A percentile compares a stretch with the other conserved stretches of the same genome.
Conservation (phyloP, 2,888 invertebrate genomes). For the Xanthia togata region DNA sequence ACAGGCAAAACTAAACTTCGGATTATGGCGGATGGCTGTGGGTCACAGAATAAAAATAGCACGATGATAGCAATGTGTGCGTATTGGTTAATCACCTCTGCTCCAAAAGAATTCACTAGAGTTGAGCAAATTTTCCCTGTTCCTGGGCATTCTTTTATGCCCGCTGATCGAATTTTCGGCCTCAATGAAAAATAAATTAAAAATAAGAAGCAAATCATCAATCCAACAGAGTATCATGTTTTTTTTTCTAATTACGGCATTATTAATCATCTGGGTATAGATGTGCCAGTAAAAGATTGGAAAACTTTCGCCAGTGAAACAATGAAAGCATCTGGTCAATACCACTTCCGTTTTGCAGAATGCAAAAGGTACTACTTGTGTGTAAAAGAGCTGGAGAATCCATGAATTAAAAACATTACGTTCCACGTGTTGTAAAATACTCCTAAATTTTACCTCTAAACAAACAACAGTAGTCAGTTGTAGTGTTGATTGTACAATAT, state of each 20-base stretch:
- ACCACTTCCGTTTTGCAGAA: conserved; percentile 17
- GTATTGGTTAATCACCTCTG: conserved; percentile 8
- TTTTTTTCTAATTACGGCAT: too few relatives aligned
- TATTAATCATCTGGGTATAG: too few relatives aligned
- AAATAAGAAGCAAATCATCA: conserved; percentile 9
- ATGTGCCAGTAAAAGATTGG: conserved; percentile 18
- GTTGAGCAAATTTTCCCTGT: conserved; percentile 4
- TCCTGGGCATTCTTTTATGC: conserved; percentile 17
- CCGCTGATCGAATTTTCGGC: conserved; percentile 17
- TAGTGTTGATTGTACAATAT: background rate
- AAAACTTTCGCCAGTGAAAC: conserved; percentile 24
- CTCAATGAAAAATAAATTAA: conserved; percentile 20
- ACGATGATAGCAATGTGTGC: conserved; percentile 55
- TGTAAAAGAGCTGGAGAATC: background rate
- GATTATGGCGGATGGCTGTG: conserved; percentile 31
- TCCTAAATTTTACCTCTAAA: background rate
- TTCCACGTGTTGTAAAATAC: conserved; percentile 13
- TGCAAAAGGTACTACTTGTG: too few relatives aligned
- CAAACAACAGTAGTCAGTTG: conserved; percentile 8
- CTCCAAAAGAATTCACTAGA: conserved; percentile 1
- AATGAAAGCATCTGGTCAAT: conserved; percentile 47
- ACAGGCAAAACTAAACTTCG: conserved; percentile 11
- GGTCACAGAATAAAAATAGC: conserved; percentile 28
- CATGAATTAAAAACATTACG: background rate
- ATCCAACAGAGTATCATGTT: too few relatives aligned